These are phyloP conservation scores for Hirundichthys speculiger DNA, from an alignment of 2,113 vertebrate genomes.

Conservation along the genomic window DNA sequence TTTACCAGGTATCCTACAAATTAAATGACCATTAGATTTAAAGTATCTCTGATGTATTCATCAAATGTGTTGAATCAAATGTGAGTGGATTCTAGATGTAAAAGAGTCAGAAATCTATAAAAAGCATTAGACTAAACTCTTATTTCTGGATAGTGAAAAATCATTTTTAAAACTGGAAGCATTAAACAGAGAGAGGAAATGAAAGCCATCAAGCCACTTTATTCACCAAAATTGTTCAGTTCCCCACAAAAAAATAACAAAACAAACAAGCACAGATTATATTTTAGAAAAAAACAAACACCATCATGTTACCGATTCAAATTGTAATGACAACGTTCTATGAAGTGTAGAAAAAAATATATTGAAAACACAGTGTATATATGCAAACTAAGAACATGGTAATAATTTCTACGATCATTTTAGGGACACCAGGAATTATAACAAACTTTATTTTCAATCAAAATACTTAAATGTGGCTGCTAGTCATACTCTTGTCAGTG, in stretches of 20 bases:
- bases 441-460: constrained; percentile 3
- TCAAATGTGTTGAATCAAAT: too few species aligned
- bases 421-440: background rate
- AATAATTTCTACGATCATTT: constrained; percentile 2
- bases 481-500: constrained; percentile 2
- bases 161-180: constrained; percentile 14
- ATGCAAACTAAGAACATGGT: background rate
- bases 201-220: background rate
- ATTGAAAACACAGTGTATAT: constrained; percentile 17
- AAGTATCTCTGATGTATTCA: too few species aligned
- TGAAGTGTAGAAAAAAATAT: constrained; percentile 12
- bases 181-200: constrained; percentile 12
- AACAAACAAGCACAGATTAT: constrained; percentile 12
- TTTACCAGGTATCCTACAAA: too few species aligned
- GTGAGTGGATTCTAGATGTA: background rate
- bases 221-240: constrained; percentile 15
- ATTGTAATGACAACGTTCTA: constrained; percentile 4
- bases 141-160: constrained; percentile 53
- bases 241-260: constrained; percentile 20
- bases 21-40: too few species aligned
- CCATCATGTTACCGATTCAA: constrained; percentile 18
- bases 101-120: background rate
- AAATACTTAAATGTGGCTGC: constrained; percentile 18
- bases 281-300: constrained; percentile 5
- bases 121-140: constrained; percentile 13